Conservation (phyloP, 2,888 invertebrate genomes). For the Tuberolachnus salignus region DNA sequence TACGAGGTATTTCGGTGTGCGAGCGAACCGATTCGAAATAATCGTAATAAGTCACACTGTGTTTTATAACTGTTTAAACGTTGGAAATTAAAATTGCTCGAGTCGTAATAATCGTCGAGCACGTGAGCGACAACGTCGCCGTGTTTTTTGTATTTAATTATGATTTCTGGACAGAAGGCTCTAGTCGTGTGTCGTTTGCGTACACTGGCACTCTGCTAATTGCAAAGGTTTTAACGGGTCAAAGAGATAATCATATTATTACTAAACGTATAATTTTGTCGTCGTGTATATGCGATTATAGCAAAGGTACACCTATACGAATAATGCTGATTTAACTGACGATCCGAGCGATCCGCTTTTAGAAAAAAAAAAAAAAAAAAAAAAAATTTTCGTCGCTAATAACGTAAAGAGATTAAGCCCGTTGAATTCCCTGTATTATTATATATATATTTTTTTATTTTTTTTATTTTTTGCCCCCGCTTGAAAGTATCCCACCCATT, state of each 20-base stretch:
- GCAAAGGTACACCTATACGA: not conserved
- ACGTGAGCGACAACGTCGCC: no score
- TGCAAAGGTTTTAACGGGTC: not conserved
- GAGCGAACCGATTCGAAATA: no score
- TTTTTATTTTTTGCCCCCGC: not conserved
- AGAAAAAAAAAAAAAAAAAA: no score
- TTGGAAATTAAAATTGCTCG: no score
- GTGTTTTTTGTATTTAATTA: no score
- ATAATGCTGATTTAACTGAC: constrained; percentile 20
- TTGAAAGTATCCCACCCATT: constrained; percentile 14
- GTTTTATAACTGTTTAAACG: no score
- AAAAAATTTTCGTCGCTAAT: constrained; percentile 34
- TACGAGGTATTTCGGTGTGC: no score
- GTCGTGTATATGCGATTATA: not conserved
- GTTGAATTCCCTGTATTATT: not conserved
- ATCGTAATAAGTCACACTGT: no score
- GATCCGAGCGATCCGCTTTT: constrained; percentile 31
- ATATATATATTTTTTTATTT: constrained; percentile 13
- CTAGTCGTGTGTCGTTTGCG: no score
- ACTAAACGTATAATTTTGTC: not conserved
- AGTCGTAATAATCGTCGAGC: no score
- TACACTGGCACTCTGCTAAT: not conserved
- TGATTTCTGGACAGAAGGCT: no score
- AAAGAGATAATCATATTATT: not conserved
- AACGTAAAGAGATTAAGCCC: constrained; percentile 26